Evolutionary conservation across 2,797 vertebrate species (phyloP).

Genomic region (Scarus forsteni): DNA sequence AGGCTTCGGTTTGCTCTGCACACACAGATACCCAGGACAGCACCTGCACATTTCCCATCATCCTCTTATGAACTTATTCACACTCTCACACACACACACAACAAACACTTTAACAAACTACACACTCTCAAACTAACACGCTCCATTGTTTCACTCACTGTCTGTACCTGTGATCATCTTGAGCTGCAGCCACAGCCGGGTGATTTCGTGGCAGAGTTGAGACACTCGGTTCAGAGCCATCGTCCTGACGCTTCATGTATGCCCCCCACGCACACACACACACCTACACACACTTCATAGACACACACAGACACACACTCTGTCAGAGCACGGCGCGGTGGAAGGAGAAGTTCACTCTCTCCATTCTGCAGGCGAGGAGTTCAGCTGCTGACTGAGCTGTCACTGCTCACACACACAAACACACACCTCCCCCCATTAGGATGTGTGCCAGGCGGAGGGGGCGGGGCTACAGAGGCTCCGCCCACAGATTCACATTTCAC

Average conservation of each 20-base stretch:
- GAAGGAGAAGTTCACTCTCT: slow-evolving; percentile 48
- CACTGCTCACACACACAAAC: slow-evolving; percentile 46
- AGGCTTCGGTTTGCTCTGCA: background rate
- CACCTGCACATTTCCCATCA: slow-evolving; percentile 38
- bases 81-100: slow-evolving; percentile 13
- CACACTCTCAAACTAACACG: background rate
- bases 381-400: slow-evolving; percentile 72
- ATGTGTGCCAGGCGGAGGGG: slow-evolving; percentile 41
- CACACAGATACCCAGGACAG: slow-evolving; percentile 6
- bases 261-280: slow-evolving; percentile 3
- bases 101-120: background rate
- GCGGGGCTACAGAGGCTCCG: slow-evolving; percentile 56
- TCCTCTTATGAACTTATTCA: slow-evolving; percentile 15
- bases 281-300: slow-evolving; percentile 7
- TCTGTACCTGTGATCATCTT: slow-evolving; percentile 80
- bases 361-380: slow-evolving; percentile 61
- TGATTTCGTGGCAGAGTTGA: slow-evolving; percentile 80
- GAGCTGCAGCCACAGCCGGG: slow-evolving; percentile 81
- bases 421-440: slow-evolving; percentile 20
- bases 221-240: slow-evolving; percentile 78
- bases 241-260: slow-evolving; percentile 45
- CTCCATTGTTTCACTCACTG: slow-evolving; percentile 1
- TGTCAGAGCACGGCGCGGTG: slow-evolving; percentile 60
- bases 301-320: slow-evolving; percentile 38
- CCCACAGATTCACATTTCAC: slow-evolving; percentile 67